phyloP scores from a whole-genome alignment of 2,888 invertebrate species.

The Melanostoma mellinum region DNA sequence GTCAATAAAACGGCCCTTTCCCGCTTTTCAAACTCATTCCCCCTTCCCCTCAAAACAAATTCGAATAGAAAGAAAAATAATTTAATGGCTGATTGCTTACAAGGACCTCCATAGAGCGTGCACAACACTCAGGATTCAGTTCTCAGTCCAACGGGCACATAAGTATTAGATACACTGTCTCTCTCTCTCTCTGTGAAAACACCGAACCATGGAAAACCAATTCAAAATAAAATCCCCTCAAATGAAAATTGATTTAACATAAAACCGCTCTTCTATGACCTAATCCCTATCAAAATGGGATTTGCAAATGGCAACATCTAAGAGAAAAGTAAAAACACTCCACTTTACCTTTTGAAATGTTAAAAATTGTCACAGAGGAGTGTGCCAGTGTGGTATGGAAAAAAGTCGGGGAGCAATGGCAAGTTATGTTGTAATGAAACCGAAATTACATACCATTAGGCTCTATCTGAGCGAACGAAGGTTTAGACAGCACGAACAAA shows the following conservation, averaged over 20 bases:
- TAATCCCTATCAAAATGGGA: constrained; percentile 55
- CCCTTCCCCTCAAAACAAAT: neutral
- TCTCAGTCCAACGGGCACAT: too few relatives aligned
- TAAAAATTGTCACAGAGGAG: neutral
- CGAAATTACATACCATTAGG: constrained; percentile 40
- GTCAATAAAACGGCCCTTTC: neutral
- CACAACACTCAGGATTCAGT: neutral
- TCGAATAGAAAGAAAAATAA: neutral
- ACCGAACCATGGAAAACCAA: neutral
- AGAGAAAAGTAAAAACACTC: neutral
- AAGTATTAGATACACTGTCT: neutral
- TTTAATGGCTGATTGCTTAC: neutral
- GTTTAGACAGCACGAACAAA: constrained; percentile 14
- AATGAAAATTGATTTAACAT: constrained; percentile 52
- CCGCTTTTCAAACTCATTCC: neutral
- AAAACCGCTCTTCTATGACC: constrained; percentile 33
- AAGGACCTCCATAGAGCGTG: neutral
- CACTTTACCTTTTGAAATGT: neutral
- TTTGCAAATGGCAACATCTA: constrained; percentile 36
- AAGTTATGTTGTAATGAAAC: constrained; percentile 29
- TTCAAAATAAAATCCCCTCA: constrained; percentile 5
- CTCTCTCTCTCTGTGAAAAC: neutral
- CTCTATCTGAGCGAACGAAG: constrained; percentile 2
- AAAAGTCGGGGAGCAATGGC: too few relatives aligned
- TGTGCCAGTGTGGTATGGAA: too few relatives aligned